Evolutionary conservation across 2,797 vertebrate genomes (phyloP), one percentile per base, ranked within the genome.

Genomic region (Coccyzus lansbergi): DNA sequence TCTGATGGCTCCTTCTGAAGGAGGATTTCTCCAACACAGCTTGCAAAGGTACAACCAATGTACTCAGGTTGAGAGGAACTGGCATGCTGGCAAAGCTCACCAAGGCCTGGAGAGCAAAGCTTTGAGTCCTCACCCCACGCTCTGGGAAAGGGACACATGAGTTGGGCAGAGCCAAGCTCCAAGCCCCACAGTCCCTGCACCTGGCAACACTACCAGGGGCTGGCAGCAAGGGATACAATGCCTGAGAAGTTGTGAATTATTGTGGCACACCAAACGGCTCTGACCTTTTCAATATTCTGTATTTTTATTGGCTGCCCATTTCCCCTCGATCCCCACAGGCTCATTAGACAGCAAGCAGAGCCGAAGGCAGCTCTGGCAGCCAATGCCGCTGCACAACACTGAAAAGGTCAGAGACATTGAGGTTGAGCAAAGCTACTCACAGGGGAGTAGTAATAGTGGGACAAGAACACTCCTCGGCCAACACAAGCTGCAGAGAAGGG

Each of bases 211-310:
- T 21, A 18, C 5, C 25, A 7, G 38, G 48, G 42, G 12, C 78
- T 31, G 24, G 56, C 55, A 87, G 31, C 0, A 3, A 48, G 48
- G 12, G 15, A 17, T 6, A 9, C 44, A 28, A 33, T 0, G 1
- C 56, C 65, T 9, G 0, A 62, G 15, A 91, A 72, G 29, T 34
- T 16, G 6, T 18, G 68, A 94, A 53, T 77, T 72, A 48, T 6
- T 46, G 60, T 29, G 15, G 62, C 78, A 84, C 72, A 53, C 38
- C 7, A 8, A 83, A 64, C 51, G 28, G 84, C 58, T 83, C 77
- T 96, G 93, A 97, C 85, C 92, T 95, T 97, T 96, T 94, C 89
- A 90, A 28, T 80, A 93, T 94, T 91, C 75, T 33, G 79, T 85
- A n/a, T 94, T 88, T 80, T 93, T 92, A 94, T 86, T 95, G 95